Evolutionary conservation across 2,888 invertebrate genomes (phyloP).

Genomic region (Dryomyza anilis): DNA sequence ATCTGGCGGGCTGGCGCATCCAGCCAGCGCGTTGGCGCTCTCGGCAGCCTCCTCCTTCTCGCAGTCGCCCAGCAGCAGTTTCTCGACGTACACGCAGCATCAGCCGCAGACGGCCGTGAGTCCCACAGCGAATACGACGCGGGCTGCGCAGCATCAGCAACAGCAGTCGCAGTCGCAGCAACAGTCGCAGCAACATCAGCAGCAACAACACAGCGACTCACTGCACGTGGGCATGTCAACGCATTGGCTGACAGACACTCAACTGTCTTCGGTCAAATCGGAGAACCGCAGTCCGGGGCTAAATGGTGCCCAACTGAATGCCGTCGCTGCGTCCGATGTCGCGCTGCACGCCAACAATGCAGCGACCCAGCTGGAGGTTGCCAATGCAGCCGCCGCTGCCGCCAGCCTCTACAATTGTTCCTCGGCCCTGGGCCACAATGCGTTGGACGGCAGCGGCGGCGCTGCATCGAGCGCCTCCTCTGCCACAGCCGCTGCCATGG

Average conservation of each 20-base stretch:
- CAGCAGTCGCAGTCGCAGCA: conserved; percentile 28
- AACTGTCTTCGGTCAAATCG: conserved; percentile 68
- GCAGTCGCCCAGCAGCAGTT: conserved; percentile 51
- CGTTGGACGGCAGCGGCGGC: conserved; percentile 39
- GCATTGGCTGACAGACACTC: conserved; percentile 59
- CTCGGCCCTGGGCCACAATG: conserved; percentile 35
- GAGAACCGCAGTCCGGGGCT: conserved; percentile 75
- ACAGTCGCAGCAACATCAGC: conserved; percentile 36
- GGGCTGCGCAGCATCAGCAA: conserved; percentile 27
- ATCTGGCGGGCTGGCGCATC: conserved; percentile 23
- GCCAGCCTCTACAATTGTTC: conserved; percentile 61
- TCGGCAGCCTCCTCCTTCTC: conserved; percentile 37
- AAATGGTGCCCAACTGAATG: conserved; percentile 62
- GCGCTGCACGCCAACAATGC: no score
- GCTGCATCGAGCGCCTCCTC: conserved; percentile 38
- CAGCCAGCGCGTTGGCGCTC: conserved; percentile 38
- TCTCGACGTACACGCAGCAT: conserved; percentile 49
- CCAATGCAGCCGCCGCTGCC: conserved; percentile 34
- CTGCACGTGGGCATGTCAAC: conserved; percentile 50
- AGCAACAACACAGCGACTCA: conserved; percentile 31
- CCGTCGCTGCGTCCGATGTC: not conserved
- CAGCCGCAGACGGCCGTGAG: conserved; percentile 27
- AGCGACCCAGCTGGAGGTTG: conserved; percentile 36
- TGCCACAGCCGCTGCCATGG: conserved; percentile 38
- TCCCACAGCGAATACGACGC: conserved; percentile 26